Evolutionary conservation across 2,113 vertebrate species (phyloP).

Genomic region (Propithecus coquereli): DNA sequence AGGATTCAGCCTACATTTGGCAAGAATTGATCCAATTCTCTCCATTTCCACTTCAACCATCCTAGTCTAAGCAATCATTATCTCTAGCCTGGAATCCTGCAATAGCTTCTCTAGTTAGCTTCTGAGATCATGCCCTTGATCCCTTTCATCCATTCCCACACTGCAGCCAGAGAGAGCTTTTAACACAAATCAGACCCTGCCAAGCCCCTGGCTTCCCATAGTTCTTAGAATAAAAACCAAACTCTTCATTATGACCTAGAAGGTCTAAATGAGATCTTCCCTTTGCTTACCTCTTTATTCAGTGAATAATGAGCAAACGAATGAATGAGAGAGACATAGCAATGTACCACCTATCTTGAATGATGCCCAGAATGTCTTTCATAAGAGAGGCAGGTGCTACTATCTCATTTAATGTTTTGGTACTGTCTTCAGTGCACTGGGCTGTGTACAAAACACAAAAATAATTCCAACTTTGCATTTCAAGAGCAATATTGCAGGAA

Average conservation of each 20-base stretch:
- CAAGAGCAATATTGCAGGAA: slow-evolving; percentile 14
- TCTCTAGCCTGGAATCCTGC: not conserved
- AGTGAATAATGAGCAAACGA: not conserved
- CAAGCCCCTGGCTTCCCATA: not conserved
- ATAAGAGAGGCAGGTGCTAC: not conserved
- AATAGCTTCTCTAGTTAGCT: not conserved
- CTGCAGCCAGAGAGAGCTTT: not conserved
- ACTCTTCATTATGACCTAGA: not conserved
- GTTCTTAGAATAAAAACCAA: slow-evolving; percentile 6
- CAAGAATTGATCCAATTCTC: slow-evolving; percentile 11
- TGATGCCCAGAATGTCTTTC: not conserved
- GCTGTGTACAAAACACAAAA: not conserved
- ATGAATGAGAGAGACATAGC: not conserved
- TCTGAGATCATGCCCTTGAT: not conserved
- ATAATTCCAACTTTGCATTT: not conserved
- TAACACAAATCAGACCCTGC: not conserved
- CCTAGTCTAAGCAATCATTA: not conserved
- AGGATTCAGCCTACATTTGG: not conserved
- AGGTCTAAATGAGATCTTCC: not conserved
- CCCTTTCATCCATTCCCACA: not conserved
- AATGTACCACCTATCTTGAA: not conserved
- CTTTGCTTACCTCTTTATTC: not conserved
- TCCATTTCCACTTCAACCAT: not conserved
- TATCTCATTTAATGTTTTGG: not conserved
- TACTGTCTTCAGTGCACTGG: not conserved